Base-by-base conservation (phyloP, 2,888 invertebrate genomes). In the Drosophila demipolita region DNA sequence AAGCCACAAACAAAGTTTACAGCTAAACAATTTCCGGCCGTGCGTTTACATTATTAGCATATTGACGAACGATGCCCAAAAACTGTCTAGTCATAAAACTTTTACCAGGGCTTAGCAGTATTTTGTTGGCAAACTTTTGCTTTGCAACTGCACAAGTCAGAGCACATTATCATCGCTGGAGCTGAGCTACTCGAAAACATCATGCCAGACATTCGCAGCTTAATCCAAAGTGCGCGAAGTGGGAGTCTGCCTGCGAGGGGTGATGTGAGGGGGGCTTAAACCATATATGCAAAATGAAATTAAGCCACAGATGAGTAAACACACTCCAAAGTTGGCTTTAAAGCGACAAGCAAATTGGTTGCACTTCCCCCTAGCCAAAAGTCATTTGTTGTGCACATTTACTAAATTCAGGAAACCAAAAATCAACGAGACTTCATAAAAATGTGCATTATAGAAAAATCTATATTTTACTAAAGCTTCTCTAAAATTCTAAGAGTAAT, bases 1-100 rank as follows among this genome's bases (percentile, higher is more conserved):
- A 59, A 67, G 59, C 86, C 83, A 59, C 83, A 86, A 83, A 73
- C 87, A 86, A 83, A 83, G 80, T 83, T 83, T 86, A 82, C 68
- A 71, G 75, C 89, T 79, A 73, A 90, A 88, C 83, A 90, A 90
- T 80, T 86, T 90, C 81, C 81, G 89, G 78, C 68, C 71, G 73
- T 87, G 70, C 80, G 75, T 64, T 82, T 71, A 75, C 74, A 86
- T 90, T 86, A 85, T 86, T 87, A 82, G 86, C 86, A 88, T 90
- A 88, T 88, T 86, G 83, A 89, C 86, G 72, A 71, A 67, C 64
- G 62, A 50, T 36, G 72, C 59, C 69, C 73, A 36, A 77, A 76
- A 78, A 79, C 67, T 74, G 83, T 89, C 84, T 88, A 85, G 86
- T 85, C 83, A 88, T 85, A 80, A 82, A 84, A 89, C 49, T 81